phyloP scores from a whole-genome alignment of 2,888 invertebrate genomes.

The Callyntrura sp. region DNA sequence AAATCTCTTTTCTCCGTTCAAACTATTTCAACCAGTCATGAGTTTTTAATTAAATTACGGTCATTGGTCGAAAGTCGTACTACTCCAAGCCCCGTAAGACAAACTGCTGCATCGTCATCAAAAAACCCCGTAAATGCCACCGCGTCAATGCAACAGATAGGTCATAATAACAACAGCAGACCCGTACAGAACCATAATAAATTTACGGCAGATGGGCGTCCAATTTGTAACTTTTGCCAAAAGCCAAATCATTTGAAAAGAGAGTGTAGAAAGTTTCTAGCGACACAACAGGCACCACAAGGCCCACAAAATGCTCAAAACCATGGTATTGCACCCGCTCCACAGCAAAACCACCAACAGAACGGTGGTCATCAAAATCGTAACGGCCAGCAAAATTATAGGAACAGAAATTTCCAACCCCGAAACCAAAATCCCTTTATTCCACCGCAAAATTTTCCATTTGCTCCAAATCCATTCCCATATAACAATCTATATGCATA shows the following conservation, averaged over 20 bases:
- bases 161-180: no score
- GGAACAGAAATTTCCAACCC: not conserved
- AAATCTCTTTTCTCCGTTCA: not conserved
- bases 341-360: no score
- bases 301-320: no score
- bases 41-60: not conserved
- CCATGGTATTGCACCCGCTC: not conserved
- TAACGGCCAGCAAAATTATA: no score
- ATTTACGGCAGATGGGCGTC: no score
- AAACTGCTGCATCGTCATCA: not conserved
- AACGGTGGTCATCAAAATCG: no score
- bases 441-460: not conserved
- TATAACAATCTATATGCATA: not conserved
- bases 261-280: no score
- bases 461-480: not conserved
- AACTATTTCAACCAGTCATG: not conserved
- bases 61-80: not conserved
- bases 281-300: no score
- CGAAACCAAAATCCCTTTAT: not conserved
- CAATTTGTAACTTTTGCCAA: no score
- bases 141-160: not conserved
- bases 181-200: no score
- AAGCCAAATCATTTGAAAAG: no score
- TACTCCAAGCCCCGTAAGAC: not conserved
- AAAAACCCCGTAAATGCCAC: not conserved